A percentile compares a stretch with the other conserved stretches of the same genome.
Conservation (phyloP, 2,888 invertebrate species). For the Nephrotoma guestfalica region DNA sequence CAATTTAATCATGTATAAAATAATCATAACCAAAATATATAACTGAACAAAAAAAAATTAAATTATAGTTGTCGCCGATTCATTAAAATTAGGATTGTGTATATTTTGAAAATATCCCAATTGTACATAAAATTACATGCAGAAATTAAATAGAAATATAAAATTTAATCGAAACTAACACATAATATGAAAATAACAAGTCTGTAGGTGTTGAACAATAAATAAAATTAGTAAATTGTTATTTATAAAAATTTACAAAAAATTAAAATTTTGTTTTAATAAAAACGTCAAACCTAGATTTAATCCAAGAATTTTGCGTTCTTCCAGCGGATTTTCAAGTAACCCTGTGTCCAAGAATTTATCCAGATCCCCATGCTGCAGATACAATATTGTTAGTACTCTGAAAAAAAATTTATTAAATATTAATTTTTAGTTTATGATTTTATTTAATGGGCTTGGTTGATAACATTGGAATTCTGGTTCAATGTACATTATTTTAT, state of each 20-base stretch:
- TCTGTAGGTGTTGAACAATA: background rate
- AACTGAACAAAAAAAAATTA: background rate
- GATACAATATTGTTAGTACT: constrained; percentile 8
- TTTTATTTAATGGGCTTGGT: background rate
- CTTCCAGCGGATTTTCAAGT: constrained; percentile 8
- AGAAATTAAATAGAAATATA: background rate
- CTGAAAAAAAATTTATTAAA: constrained; percentile 3
- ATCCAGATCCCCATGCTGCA: constrained; percentile 10
- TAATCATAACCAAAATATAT: background rate
- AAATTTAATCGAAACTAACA: background rate
- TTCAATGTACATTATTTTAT: no score
- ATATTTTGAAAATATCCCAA: background rate
- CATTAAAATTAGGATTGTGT: background rate
- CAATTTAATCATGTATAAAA: background rate
- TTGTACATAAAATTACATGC: background rate
- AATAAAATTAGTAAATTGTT: background rate
- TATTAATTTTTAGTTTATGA: background rate
- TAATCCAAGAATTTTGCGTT: constrained; percentile 8
- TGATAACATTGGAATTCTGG: no score
- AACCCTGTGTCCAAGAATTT: constrained; percentile 7
- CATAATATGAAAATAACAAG: background rate
- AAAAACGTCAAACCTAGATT: constrained; percentile 10
- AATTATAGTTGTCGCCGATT: background rate
- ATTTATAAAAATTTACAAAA: background rate
- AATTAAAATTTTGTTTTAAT: background rate